Evolutionary conservation across 2,797 vertebrate genomes (phyloP), one percentile per base, ranked within the genome.

Genomic region (Lithobates pipiens): DNA sequence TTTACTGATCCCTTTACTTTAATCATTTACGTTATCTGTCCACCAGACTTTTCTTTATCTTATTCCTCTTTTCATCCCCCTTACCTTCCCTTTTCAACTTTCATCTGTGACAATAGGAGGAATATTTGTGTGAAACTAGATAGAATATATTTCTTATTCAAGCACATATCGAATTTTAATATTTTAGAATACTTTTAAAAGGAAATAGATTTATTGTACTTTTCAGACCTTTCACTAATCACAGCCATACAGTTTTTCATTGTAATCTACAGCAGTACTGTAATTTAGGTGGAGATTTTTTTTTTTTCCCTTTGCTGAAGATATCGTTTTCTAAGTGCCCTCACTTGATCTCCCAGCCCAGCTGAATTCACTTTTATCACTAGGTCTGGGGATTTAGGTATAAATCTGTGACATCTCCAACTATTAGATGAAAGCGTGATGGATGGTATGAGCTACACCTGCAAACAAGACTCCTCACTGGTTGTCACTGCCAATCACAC

Each of bases 341-440:
- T 89, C 69, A 83, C 82, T 87, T 54, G 42, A 89, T 65, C 78
- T 81, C 54, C 88, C 86, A 46, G 74, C 88, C 85, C 83, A 75
- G 74, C 32, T 88, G 82, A 83, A 80, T 88, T 89, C 86, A 34
- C 82, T 85, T 54, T 86, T 80, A 88, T 86, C 90, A 80, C 87
- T 82, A 86, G 71, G 67, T 11, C 68, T 88, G 89, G 91, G 39
- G 88, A 90, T 85, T 89, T 82, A 70, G 91, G 89, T 75, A 75
- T 84, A 83, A 89, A 87, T 21, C 61, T 81, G 81, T 89, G 91
- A 92, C 95, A 96, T 95, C 93, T 95, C 90, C 93, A 81, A 87
- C 88, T 92, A 94, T 94, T 93, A 95, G 90, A 93, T 89, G 90
- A 90, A 94, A 95, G 92, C 86, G 89, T 97, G 97, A 98, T 95